phyloP scores from a whole-genome alignment of 1,140 invertebrate genomes.

The Sitodiplosis mosellana region DNA sequence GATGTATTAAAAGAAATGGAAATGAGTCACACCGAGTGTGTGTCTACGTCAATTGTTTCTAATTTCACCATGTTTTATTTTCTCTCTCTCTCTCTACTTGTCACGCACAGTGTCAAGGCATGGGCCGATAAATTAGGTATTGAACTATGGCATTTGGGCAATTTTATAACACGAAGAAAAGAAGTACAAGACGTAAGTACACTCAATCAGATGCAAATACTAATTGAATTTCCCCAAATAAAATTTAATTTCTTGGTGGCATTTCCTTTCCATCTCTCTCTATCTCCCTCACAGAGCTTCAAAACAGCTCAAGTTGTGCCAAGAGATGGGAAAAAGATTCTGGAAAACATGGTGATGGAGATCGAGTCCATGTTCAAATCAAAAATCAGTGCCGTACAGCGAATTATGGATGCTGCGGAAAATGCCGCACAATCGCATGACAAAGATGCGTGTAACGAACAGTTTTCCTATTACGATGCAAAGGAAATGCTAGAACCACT shows the following conservation, averaged over 20 bases:
- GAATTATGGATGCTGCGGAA: slow-evolving; percentile 67
- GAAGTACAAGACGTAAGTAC: slow-evolving; percentile 43
- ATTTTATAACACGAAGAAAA: slow-evolving; percentile 49
- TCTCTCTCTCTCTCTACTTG: not conserved
- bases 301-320: slow-evolving; percentile 47
- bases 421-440: slow-evolving; percentile 43
- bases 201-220: too few relatives aligned
- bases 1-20: too few relatives aligned
- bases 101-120: slow-evolving; percentile 36
- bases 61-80: not conserved
- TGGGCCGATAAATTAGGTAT: slow-evolving; percentile 53
- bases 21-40: too few relatives aligned
- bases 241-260: slow-evolving; percentile 19
- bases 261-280: too few relatives aligned
- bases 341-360: slow-evolving; percentile 56
- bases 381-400: slow-evolving; percentile 63
- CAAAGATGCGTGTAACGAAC: slow-evolving; percentile 36
- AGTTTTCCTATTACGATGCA: slow-evolving; percentile 51
- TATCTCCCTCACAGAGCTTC: slow-evolving; percentile 44
- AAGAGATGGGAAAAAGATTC: slow-evolving; percentile 47
- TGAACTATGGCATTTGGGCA: slow-evolving; percentile 48
- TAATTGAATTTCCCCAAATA: slow-evolving; percentile 2
- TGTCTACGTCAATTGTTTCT: too few relatives aligned
- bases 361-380: slow-evolving; percentile 66
- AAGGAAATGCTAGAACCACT: slow-evolving; percentile 42